Percentiles rank a stretch among this genome's conserved stretches.
phyloP scores from a whole-genome alignment of 1,140 invertebrate species.

The Meloidogyne floridensis region DNA sequence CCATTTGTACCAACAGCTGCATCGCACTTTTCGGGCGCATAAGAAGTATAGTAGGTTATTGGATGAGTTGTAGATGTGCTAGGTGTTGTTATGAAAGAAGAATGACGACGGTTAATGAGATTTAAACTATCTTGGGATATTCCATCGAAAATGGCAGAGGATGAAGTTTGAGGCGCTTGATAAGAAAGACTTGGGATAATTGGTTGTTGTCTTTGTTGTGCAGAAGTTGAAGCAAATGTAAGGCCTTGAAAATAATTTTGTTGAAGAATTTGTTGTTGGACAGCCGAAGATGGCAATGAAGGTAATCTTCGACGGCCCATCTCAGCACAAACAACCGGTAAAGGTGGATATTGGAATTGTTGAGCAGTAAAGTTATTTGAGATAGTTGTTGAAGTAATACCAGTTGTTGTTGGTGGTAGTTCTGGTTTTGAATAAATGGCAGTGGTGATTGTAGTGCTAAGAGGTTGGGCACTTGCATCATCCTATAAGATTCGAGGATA shows the following conservation, averaged over 20 bases:
- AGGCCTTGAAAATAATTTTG: constrained; percentile 30
- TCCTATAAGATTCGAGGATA: neutral
- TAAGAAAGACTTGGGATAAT: neutral
- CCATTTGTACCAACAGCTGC: constrained; percentile 1
- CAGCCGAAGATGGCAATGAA: constrained; percentile 47
- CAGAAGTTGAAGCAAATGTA: neutral
- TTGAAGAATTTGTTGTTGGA: constrained; percentile 31
- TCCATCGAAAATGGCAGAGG: neutral
- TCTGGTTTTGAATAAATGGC: constrained; percentile 14
- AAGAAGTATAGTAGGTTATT: constrained; percentile 52
- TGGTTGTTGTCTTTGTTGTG: neutral
- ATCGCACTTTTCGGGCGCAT: constrained; percentile 43
- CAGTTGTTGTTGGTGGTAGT: neutral
- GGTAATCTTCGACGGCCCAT: constrained; percentile 64
- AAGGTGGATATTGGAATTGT: constrained; percentile 10
- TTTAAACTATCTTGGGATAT: neutral
- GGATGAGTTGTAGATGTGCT: constrained; percentile 22
- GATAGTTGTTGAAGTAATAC: constrained; percentile 7
- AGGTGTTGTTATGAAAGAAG: constrained; percentile 16
- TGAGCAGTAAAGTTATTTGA: neutral
- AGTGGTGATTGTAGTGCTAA: constrained; percentile 3
- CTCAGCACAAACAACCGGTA: constrained; percentile 32
- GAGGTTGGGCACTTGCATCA: neutral
- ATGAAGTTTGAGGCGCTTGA: neutral
- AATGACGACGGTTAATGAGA: constrained; percentile 1